Conservation (phyloP, 2,113 vertebrate genomes). For the Gadus chalcogrammus region DNA sequence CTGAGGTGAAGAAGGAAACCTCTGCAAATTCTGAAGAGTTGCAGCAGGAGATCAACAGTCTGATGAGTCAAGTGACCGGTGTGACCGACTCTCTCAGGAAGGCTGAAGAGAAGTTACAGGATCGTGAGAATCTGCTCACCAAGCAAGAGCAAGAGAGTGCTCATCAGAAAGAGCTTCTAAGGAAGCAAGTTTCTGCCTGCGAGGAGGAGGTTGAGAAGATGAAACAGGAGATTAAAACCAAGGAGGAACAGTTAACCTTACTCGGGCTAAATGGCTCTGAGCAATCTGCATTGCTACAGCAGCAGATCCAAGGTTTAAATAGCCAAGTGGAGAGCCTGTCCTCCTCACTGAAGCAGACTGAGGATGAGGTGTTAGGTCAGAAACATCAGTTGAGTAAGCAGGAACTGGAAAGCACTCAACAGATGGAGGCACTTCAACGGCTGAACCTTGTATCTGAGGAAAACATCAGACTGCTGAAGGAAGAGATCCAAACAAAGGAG, state of each 20-base stretch:
- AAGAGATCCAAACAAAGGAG: slow-evolving; percentile 49
- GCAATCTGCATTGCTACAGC: background rate
- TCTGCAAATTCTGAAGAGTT: slow-evolving; percentile 21
- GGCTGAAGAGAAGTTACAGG: slow-evolving; percentile 35
- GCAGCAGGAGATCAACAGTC: slow-evolving; percentile 48
- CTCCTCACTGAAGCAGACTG: slow-evolving; percentile 61
- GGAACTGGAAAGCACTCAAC: background rate
- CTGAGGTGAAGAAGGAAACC: too few species aligned
- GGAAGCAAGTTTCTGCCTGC: slow-evolving; percentile 25
- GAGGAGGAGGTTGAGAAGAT: slow-evolving; percentile 25
- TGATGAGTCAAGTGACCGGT: slow-evolving; percentile 59
- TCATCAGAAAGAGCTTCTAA: slow-evolving; percentile 55
- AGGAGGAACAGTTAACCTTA: slow-evolving; percentile 25
- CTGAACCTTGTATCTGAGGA: slow-evolving; percentile 1
- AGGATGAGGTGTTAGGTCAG: slow-evolving; percentile 45
- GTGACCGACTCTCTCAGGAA: slow-evolving; percentile 37
- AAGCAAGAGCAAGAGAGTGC: slow-evolving; percentile 36
- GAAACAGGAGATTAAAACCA: slow-evolving; percentile 30
- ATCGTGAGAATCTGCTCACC: background rate
- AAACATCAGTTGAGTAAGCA: background rate
- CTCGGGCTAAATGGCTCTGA: slow-evolving; percentile 8
- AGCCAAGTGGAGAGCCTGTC: slow-evolving; percentile 62
- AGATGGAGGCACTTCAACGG: background rate
- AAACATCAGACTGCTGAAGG: slow-evolving; percentile 17
- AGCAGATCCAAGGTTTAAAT: slow-evolving; percentile 67